Evolutionary conservation across 2,113 vertebrate genomes (phyloP), one percentile per base, ranked within the genome.

Genomic region (Sander vitreus): DNA sequence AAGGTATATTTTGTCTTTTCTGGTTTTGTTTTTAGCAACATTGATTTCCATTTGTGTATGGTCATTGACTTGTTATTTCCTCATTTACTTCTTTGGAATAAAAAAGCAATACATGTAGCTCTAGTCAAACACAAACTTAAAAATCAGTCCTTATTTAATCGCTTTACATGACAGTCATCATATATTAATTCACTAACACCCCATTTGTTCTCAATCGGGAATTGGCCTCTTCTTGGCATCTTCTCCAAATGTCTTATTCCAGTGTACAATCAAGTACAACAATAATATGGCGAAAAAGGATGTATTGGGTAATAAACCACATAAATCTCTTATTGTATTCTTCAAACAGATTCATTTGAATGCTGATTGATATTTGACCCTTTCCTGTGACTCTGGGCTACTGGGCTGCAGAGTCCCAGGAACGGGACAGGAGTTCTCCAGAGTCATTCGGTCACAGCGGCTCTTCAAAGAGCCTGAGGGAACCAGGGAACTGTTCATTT

Each of bases 1-100:
- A 92, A 84, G 69, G 65, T 89, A 69, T 88, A 82, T 87, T 86
- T 85, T 90, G 70, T 88, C 58, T 90, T 80, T 83, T 88, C 23
- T 83, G 76, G 60, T 68, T 83, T 84, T 85, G 62, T 91, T 86
- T 73, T 83, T 64, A 57, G 73, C 54, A 80, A 74, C 79, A 81
- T 88, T 90, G 67, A 88, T 91, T 89, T 90, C 50, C 77, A 85
- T 91, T 73, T 89, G 85, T 90, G 89, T 94, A 86, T 72, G 60
- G 90, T 84, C 72, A 86, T 89, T 91, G 75, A 85, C 84, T 78
- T 80, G 69, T 75, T 94, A 87, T 92, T 86, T 90, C 81, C 78
- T 93, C 86, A 93, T 92, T 93, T 93, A 94, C 85, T 87, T 92
- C 73, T 92, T 92, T 93, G 91, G 93, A 96, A 95, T 94, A 93